Evolutionary conservation across 2,113 vertebrate species (phyloP).

Genomic region (human (Homo sapiens)): GRCh38 chr14:30467501-30468000

Average conservation of each 20-base stretch:
- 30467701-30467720: not conserved
- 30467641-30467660: not conserved
- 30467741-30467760: not conserved
- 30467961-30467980: not conserved
- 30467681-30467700: not conserved
- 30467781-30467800: not conserved
- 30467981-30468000: not conserved
- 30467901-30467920: not conserved
- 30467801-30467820: not conserved
- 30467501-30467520: not conserved
- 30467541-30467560: not conserved
- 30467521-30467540: not conserved
- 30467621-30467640: not conserved
- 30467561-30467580: not conserved
- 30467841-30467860: not conserved
- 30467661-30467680: not conserved
- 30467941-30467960: not conserved
- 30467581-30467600: not conserved
- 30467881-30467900: not conserved
- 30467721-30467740: not conserved
- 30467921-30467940: not conserved
- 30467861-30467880: not conserved
- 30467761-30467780: not conserved
- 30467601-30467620: not conserved
- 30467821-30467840: not conserved